phyloP scores from a whole-genome alignment of 30 jellyfish, hydroid and myxozoan species.

The Morbakka virulenta region DNA sequence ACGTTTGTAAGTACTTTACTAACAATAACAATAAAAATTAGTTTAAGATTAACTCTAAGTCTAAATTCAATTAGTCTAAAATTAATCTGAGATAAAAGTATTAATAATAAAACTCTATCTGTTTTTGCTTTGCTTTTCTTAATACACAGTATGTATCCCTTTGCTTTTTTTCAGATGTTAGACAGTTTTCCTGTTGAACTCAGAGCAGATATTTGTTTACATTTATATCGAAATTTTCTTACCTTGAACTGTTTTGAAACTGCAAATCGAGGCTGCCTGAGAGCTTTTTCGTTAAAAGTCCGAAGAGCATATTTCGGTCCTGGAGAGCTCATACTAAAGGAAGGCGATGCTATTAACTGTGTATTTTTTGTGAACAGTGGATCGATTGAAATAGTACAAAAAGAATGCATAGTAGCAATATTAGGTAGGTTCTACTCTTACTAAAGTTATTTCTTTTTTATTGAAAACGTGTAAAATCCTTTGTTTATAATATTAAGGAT shows the following conservation, averaged over 20 bases:
- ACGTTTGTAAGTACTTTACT: no score
- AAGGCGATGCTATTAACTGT: slow-evolving; percentile 81
- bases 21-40: no score
- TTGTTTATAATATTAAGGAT: no score
- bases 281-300: slow-evolving; percentile 76
- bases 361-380: slow-evolving; percentile 84
- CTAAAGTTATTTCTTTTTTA: neutral
- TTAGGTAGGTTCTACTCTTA: slow-evolving; percentile 50
- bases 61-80: no score
- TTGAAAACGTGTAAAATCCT: no score
- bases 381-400: slow-evolving; percentile 85
- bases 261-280: slow-evolving; percentile 82
- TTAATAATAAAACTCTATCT: no score
- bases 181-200: slow-evolving; percentile 88
- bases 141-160: no score
- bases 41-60: no score
- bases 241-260: slow-evolving; percentile 62
- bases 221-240: slow-evolving; percentile 61
- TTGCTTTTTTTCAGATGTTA: slow-evolving; percentile 54
- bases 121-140: no score
- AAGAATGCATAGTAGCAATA: slow-evolving; percentile 88
- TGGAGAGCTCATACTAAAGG: slow-evolving; percentile 83
- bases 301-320: slow-evolving; percentile 82
- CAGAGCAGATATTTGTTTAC: slow-evolving; percentile 83
- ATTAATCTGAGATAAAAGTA: no score